Evolutionary conservation across 2,113 vertebrate genomes (phyloP).

Genomic region (Channa maculata): DNA sequence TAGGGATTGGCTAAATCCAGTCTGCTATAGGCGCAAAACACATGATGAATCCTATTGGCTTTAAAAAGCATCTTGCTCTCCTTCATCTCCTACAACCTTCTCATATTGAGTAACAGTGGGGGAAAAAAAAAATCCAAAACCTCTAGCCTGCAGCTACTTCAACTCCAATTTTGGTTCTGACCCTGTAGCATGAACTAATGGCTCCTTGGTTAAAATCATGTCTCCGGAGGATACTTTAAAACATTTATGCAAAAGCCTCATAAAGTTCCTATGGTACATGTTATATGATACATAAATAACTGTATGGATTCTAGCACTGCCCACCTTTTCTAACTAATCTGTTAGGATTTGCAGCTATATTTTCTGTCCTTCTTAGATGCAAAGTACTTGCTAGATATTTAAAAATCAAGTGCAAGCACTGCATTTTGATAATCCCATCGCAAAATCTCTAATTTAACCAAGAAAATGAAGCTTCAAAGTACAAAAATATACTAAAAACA

Average conservation of each 20-base stretch:
- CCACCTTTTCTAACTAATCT: no score
- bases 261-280: conserved; percentile 44
- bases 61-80: conserved; percentile 57
- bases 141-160: conserved; percentile 67
- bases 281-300: conserved; percentile 12
- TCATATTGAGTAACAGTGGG: conserved; percentile 35
- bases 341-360: no score
- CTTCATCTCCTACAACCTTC: conserved; percentile 60
- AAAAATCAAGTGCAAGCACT: neutral
- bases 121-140: conserved; percentile 38
- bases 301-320: no score
- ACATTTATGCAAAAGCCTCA: conserved; percentile 39
- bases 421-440: neutral
- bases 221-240: conserved; percentile 63
- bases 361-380: no score
- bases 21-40: conserved; percentile 61
- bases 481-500: no score
- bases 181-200: conserved; percentile 43
- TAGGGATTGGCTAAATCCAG: conserved; percentile 68
- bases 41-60: conserved; percentile 68
- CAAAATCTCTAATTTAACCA: neutral
- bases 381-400: no score
- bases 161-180: conserved; percentile 58
- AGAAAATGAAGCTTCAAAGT: neutral
- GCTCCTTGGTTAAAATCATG: conserved; percentile 49